These are phyloP conservation scores for Adelphocoris suturalis DNA, from an alignment of 2,888 invertebrate species.

Conservation along the genomic window DNA sequence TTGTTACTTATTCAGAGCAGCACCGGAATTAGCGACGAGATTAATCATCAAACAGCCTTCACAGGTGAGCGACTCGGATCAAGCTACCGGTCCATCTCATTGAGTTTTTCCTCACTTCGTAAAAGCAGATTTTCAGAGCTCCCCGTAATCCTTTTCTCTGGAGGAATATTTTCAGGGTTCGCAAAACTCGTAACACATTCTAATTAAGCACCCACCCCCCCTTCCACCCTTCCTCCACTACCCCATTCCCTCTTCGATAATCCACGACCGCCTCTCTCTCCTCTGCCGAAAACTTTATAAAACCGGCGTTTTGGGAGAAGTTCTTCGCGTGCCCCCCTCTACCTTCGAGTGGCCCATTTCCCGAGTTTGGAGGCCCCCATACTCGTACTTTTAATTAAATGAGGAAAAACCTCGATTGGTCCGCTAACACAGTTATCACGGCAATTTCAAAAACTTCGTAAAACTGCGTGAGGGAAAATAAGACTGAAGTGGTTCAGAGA, in stretches of 20 bases:
- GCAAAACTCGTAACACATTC: slow-evolving; percentile 30
- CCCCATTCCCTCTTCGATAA: neutral
- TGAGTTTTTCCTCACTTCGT: too few species aligned
- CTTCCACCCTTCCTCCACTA: neutral
- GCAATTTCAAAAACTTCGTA: neutral
- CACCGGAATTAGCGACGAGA: too few species aligned
- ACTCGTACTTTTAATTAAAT: neutral
- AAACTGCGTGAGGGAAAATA: neutral
- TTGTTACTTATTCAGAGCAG: too few species aligned
- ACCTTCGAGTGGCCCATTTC: neutral
- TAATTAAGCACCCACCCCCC: neutral
- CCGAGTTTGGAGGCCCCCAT: neutral
- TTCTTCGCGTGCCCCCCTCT: neutral
- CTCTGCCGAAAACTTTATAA: neutral
- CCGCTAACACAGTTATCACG: neutral
- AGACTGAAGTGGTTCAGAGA: neutral
- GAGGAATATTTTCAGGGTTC: neutral
- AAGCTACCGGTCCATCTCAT: too few species aligned
- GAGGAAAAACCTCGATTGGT: neutral
- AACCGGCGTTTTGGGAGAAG: neutral
- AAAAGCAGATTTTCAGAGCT: too few species aligned
- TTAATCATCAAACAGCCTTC: too few species aligned
- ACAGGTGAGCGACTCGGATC: too few species aligned
- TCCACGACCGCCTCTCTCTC: neutral
- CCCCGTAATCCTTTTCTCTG: too few species aligned